Percentiles rank a stretch among this genome's conserved stretches.
These are phyloP conservation scores for Meteorus colon DNA, from an alignment of 2,888 invertebrate genomes.

Conservation along the genomic window DNA sequence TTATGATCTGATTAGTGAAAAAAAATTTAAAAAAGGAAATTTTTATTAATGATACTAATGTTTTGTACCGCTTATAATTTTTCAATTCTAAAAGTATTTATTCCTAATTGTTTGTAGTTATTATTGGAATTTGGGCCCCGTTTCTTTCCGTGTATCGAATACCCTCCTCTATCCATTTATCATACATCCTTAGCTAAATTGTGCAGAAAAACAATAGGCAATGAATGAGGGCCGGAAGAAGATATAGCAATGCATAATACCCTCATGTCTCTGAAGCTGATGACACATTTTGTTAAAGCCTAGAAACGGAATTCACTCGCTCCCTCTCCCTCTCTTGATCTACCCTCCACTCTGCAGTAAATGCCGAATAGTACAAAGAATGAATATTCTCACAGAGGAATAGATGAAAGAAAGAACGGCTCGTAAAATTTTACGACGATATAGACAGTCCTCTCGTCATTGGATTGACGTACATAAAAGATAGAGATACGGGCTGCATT, in stretches of 20 bases:
- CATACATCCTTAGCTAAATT: background rate
- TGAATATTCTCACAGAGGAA: conserved; percentile 40
- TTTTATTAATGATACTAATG: too few species aligned
- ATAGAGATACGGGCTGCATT: conserved; percentile 31
- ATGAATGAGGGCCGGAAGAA: background rate
- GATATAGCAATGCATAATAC: conserved; percentile 21
- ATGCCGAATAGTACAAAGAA: conserved; percentile 27
- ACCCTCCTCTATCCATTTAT: conserved; percentile 30
- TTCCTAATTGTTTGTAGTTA: too few species aligned
- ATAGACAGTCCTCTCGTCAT: background rate
- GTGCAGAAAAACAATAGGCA: background rate
- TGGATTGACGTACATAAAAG: background rate
- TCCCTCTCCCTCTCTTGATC: background rate
- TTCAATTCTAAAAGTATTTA: too few species aligned
- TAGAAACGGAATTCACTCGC: conserved; percentile 32
- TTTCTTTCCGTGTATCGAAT: too few species aligned
- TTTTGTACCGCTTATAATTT: too few species aligned
- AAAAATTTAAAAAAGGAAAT: too few species aligned
- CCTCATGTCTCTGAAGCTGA: conserved; percentile 49
- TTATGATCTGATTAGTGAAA: too few species aligned
- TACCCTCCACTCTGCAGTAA: background rate
- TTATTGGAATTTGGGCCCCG: too few species aligned
- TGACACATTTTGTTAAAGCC: conserved; percentile 51
- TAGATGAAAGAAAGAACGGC: conserved; percentile 27
- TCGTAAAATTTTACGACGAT: conserved; percentile 36